Percentiles rank a stretch among this genome's conserved stretches.
Conservation (phyloP, 2,113 vertebrate species). For the Kobus ellipsiprymnus region DNA sequence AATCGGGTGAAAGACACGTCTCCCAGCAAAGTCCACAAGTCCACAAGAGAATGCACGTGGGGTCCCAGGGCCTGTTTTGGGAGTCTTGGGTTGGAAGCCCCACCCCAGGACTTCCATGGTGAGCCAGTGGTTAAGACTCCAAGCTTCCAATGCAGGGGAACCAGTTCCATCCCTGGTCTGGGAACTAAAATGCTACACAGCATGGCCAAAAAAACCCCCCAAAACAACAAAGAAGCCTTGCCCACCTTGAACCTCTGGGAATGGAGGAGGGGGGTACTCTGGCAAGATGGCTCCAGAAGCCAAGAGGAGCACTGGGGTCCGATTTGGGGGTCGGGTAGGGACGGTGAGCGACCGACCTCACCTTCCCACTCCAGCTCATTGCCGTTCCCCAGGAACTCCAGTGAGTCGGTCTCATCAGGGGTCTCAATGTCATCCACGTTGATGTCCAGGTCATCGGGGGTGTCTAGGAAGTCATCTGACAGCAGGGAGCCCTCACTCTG, state of each 20-base stretch:
- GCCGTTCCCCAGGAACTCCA: slow-evolving; percentile 94
- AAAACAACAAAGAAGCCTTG: neutral
- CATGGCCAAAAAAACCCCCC: neutral
- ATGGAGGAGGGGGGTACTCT: neutral
- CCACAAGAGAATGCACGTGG: neutral
- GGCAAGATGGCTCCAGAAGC: neutral
- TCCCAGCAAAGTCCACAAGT: neutral
- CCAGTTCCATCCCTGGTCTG: neutral
- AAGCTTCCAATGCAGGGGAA: neutral
- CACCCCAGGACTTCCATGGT: neutral
- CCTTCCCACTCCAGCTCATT: slow-evolving; percentile 99
- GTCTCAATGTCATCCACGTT: slow-evolving; percentile 98
- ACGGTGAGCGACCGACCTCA: slow-evolving; percentile 37
- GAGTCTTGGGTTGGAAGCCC: neutral
- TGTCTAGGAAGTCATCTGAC: slow-evolving; percentile 95
- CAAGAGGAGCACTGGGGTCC: neutral
- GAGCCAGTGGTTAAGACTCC: neutral
- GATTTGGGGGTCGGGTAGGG: neutral
- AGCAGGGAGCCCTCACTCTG: slow-evolving; percentile 96
- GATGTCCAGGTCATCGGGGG: slow-evolving; percentile 95
- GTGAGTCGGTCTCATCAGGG: slow-evolving; percentile 95
- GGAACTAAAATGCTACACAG: neutral
- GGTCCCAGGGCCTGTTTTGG: neutral
- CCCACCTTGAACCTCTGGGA: fast-evolving
- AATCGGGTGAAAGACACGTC: neutral